Base-by-base conservation (phyloP, 2,888 invertebrate genomes). In the Frankliniella fusca region DNA sequence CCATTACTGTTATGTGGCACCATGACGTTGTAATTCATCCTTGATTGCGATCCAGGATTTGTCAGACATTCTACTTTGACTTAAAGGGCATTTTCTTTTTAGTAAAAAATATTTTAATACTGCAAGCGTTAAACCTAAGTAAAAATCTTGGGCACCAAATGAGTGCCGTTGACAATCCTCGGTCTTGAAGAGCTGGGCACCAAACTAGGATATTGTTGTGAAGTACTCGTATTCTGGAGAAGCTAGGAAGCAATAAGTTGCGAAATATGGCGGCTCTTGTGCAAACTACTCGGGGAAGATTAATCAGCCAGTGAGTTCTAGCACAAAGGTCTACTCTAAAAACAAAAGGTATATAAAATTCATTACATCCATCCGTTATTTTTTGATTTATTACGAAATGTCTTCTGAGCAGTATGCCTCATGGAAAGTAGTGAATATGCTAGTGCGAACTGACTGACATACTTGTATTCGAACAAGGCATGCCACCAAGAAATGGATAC, bases 401-500 rank as follows among this genome's bases (percentile, higher is more conserved):
- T 76, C 38, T 48, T 38, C 38, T 38, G 23, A 70, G 23, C 70
- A 23, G 27, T 76, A 76, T 23, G 70, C 70, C 70, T 27, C 27
- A 76, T 76, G 27, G 54, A 54, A 80, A 27, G 49, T 80, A 81
- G 27, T 28, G 81, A 20, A 81, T 54, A 82, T 28, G 76, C 76
- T 50, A 82, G 81, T 80, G 81, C 70, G 81, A 76, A 82, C 38
- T 81, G 70, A 50, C 28, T 81, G 80, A 79, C 82, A 81, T 70
- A 48, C 81, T 82, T 81, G 76, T 82, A 76, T 80, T 38, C 18
- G 87, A 88, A 83, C 89, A 89, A 89, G 91, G 92, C 92, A 92
- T 92, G 92, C 92, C 92, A 92, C 92, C 92, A 92, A 93, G 92
- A 92, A 92, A 92, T 92, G 10, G 79, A 80, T 79, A 80, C 82